phyloP scores from a whole-genome alignment of 2,888 invertebrate species.

The Dascillus cervinus region DNA sequence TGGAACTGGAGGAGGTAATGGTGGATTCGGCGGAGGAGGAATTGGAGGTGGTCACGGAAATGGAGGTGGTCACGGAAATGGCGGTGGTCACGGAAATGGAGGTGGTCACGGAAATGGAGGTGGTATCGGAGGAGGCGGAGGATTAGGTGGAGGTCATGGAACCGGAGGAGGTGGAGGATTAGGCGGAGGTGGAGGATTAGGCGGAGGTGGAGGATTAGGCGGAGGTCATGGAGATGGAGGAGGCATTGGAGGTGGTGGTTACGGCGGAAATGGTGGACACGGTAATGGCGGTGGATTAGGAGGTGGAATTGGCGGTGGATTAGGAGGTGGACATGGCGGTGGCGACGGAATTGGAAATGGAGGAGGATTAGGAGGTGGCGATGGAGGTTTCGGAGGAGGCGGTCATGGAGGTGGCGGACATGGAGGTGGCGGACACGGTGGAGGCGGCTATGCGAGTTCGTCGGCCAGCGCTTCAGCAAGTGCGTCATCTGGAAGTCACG shows the following conservation, averaged over 20 bases:
- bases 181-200: not conserved
- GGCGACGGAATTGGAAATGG: not conserved
- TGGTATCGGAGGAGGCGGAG: slow-evolving; percentile 4
- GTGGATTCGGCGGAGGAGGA: slow-evolving; percentile 3
- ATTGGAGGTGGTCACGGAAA: slow-evolving; percentile 2
- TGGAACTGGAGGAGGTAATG: not conserved
- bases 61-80: not conserved
- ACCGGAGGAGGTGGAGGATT: not conserved
- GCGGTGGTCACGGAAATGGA: slow-evolving; percentile 1
- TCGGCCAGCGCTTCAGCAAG: not conserved
- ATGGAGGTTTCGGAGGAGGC: not conserved
- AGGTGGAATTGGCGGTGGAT: slow-evolving; percentile 1
- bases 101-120: slow-evolving; percentile 1
- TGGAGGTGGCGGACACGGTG: slow-evolving; percentile 2
- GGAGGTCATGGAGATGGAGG: slow-evolving; percentile 6
- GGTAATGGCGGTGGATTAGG: slow-evolving; percentile 2
- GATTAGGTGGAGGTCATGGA: not conserved
- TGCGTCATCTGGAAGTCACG: not conserved
- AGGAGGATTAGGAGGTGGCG: too few relatives aligned
- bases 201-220: slow-evolving; percentile 1
- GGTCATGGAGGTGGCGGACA: slow-evolving; percentile 1
- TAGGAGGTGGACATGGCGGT: not conserved
- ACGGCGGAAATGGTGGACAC: not conserved
- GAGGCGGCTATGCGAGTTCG: not conserved
- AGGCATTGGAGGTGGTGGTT: slow-evolving; percentile 4